phyloP scores from a whole-genome alignment of 2,888 invertebrate genomes.

The Ochropacha duplaris region DNA sequence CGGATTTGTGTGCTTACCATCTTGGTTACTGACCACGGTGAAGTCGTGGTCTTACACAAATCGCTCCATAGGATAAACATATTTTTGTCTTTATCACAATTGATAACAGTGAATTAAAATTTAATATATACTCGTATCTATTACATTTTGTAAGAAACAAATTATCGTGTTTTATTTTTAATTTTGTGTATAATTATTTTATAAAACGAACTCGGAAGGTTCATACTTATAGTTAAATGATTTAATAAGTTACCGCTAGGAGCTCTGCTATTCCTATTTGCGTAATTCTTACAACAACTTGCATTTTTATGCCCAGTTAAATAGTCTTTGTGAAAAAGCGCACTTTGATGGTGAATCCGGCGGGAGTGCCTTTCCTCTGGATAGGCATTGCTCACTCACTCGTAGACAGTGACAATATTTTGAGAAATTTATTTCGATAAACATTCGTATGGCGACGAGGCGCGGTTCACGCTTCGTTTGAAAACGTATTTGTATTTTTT shows the following conservation, averaged over 20 bases:
- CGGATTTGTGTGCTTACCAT: too few species aligned
- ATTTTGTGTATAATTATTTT: too few species aligned
- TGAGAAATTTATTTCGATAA: slow-evolving; percentile 5
- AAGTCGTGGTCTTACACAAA: too few species aligned
- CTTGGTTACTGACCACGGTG: too few species aligned
- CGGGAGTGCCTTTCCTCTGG: neutral
- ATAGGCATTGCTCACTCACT: neutral
- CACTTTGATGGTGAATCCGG: neutral
- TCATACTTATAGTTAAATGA: neutral
- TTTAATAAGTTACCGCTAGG: neutral
- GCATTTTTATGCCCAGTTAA: neutral
- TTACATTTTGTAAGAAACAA: too few species aligned
- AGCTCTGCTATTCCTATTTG: neutral
- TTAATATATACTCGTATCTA: too few species aligned
- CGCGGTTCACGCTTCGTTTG: neutral
- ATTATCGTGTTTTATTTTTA: too few species aligned
- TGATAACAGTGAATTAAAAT: too few species aligned
- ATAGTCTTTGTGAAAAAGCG: neutral
- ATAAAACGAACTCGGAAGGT: neutral
- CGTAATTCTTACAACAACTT: neutral
- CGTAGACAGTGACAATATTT: slow-evolving; percentile 5
- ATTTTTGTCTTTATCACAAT: too few species aligned
- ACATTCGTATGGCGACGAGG: slow-evolving; percentile 1
- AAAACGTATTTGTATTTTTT: slow-evolving; percentile 1
- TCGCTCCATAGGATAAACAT: too few species aligned